A percentile compares a stretch with the other conserved stretches of the same genome.
Evolutionary conservation across 2,797 vertebrate genomes (phyloP).

Genomic region (Neosilurus mollespiculum): DNA sequence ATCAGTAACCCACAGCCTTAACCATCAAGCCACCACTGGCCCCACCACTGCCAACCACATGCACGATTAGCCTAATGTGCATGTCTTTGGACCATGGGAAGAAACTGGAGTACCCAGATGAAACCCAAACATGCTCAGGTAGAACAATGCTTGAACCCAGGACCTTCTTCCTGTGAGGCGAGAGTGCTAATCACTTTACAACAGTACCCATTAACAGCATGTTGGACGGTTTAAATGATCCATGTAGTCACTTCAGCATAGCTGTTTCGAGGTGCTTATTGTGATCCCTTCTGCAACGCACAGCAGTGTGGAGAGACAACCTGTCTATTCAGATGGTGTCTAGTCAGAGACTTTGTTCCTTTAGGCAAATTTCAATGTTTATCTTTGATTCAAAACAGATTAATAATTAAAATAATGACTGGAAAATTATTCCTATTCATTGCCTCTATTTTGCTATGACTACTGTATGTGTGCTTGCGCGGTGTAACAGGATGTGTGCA

Average conservation of each 20-base stretch:
- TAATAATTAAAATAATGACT: constrained; percentile 18
- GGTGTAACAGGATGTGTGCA: constrained; percentile 19
- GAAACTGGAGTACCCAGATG: no score
- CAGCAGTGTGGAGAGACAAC: background rate
- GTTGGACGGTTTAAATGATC: background rate
- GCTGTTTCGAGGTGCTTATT: background rate
- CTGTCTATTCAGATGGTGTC: background rate
- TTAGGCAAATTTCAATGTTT: constrained; percentile 21
- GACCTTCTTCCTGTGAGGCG: no score
- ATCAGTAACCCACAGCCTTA: no score
- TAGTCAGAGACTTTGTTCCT: background rate
- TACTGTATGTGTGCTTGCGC: constrained; percentile 13
- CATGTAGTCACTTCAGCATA: background rate
- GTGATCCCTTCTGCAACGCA: constrained; percentile 4
- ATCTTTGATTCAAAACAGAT: constrained; percentile 14
- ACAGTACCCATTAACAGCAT: background rate
- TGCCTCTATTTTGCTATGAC: background rate
- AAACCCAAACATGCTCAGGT: no score
- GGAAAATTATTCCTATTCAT: constrained; percentile 13
- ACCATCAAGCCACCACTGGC: no score
- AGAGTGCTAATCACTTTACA: no score
- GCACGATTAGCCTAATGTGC: no score
- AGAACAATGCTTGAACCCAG: no score
- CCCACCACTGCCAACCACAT: no score
- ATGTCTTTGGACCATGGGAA: no score